Evolutionary conservation across 2,113 vertebrate species (phyloP), one percentile per base, ranked within the genome.

Genomic region (Boleophthalmus pectinirostris): DNA sequence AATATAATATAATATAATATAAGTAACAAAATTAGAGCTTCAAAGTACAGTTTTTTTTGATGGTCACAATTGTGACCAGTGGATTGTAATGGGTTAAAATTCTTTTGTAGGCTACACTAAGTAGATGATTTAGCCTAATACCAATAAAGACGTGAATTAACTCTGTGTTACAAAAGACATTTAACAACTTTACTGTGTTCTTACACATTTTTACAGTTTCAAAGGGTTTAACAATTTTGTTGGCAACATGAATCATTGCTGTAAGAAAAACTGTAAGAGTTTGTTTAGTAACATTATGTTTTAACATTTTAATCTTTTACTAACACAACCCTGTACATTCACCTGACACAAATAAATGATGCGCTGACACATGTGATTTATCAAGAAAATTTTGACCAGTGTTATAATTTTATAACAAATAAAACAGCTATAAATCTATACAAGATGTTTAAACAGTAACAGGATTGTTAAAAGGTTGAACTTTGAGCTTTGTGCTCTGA

Each of bases 381-480:
- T 65, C 65, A 72, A 15, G 3, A 12, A 21, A 54, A 20, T 3
- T 56, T 61, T 18, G 15, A 35, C 15, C 60, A 23, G 38, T 10
- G 56, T 73, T 57, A 6, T 78, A 64, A 61, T 61, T 23, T 23
- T 35, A 56, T 21, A 65, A 38, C 47, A 46, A 58, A 80, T 60
- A 24, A 38, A 1, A 20, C n/a, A 20, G 43, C 60, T 73, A n/a
- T 47, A 51, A 54, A 68, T 61, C 58, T 75, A 25, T 38, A 45
- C 33, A 65, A 64, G 57, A 46, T 5, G 29, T 53, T 46, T 45
- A 68, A 58, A 54, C 1, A 56, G 60, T 15, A 24, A 43, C 20
- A 54, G 9, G 35, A 75, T 71, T 66, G 56, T 78, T 76, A 64
- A 71, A 60, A 43, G 38, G 24, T 13, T 74, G 70, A 79, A 77